Evolutionary conservation across 2,797 vertebrate genomes (phyloP), one percentile per base, ranked within the genome.

Genomic region (Macrochelys suwanniensis): DNA sequence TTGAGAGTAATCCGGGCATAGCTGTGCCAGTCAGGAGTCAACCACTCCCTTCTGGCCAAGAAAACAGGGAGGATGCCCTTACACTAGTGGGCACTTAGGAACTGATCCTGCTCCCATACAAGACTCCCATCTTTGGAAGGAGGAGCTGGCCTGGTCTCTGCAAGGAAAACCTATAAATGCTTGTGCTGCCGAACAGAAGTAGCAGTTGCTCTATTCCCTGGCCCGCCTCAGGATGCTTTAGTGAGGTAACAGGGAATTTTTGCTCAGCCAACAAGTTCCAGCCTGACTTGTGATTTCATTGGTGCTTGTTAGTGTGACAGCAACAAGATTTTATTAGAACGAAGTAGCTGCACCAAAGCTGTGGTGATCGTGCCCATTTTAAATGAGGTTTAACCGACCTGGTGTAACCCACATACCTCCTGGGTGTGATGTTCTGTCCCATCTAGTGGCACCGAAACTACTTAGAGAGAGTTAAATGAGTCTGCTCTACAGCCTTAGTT

Each of bases 71-170:
- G 85, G 17, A 7, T 16, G 0, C 11, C 28, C 0, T 1, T 1
- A 76, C 2, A 0, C 0, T 0, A 17, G 23, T 1, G 10, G 5
- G 10, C 12, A 4, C 19, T 9, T 10, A 12, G 51, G 0, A 2
- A 19, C 49, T 88, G 79, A 87, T 80, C 11, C 87, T 49, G 17
- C 13, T 82, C 1, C 1, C 0, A 42, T 4, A 5, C 19, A 4
- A 26, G 54, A 88, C 16, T 3, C 37, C 53, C 12, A 2, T 1
- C 8, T 5, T 54, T 5, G 33, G 82, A 19, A 95, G 83, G 28
- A 5, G 19, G n/a, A 87, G 49, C 53, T 25, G 11, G 4, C 15
- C 0, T 5, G 82, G 51, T 2, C 0, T 6, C 5, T 45, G 82
- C 12, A 7, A 1, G 33, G 87, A 1, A 54, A 65, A 1, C 3